Evolutionary conservation across 2,797 vertebrate genomes (phyloP).

Genomic region (Manis javanica): DNA sequence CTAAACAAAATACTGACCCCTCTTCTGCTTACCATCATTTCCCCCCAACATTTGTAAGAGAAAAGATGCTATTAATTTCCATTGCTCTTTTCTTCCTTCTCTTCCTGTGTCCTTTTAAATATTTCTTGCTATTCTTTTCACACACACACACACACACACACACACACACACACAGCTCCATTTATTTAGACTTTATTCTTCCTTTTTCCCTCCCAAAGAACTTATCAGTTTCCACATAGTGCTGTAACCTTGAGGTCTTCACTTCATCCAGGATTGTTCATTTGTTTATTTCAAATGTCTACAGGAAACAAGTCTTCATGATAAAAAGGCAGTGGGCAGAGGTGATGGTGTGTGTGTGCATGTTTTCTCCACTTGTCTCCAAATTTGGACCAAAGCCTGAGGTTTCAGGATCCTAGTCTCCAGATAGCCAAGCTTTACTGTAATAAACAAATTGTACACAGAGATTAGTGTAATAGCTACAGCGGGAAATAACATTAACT

Average conservation of each 20-base stretch:
- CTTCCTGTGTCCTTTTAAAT: background rate
- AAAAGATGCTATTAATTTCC: background rate
- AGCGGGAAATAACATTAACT: conserved; percentile 72
- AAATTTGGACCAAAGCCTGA: conserved; percentile 69
- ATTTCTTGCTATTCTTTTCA: background rate
- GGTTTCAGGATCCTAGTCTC: conserved; percentile 69
- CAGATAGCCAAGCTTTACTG: conserved; percentile 76
- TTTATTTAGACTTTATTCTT: conserved; percentile 36
- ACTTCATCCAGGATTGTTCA: background rate
- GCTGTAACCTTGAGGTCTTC: background rate
- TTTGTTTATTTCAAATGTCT: conserved; percentile 7
- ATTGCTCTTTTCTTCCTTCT: background rate
- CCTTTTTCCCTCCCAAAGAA: background rate
- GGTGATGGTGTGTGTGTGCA: background rate
- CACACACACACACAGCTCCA: background rate
- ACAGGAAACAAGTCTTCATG: background rate
- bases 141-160: background rate
- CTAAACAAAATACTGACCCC: background rate
- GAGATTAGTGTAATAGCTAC: conserved; percentile 73
- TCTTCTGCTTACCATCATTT: background rate
- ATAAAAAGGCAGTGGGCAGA: background rate
- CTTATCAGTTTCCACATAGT: background rate
- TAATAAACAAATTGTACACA: conserved; percentile 74
- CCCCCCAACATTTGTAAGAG: background rate
- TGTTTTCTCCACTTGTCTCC: conserved; percentile 58